phyloP scores from a whole-genome alignment of 2,888 invertebrate genomes.

The Hirtodrosophila trivittata region DNA sequence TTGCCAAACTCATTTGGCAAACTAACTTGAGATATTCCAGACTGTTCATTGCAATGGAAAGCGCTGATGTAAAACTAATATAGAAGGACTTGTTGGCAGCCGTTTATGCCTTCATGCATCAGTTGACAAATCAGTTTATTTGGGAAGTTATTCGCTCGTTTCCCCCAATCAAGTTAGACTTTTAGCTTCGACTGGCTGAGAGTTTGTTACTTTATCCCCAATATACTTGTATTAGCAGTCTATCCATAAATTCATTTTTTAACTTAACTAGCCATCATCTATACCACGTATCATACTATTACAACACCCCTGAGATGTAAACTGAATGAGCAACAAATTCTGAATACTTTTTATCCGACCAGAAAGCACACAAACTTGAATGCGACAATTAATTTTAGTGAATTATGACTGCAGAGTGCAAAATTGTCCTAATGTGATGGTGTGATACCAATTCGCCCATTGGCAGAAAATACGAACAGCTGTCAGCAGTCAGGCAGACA shows the following conservation, averaged over 20 bases:
- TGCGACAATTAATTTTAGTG: conserved; percentile 77
- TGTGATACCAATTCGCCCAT: conserved; percentile 43
- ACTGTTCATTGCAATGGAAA: conserved; percentile 36
- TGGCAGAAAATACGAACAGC: conserved; percentile 65
- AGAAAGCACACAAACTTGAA: conserved; percentile 57
- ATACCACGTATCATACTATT: conserved; percentile 20
- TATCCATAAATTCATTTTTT: too few relatives aligned
- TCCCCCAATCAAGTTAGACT: too few relatives aligned
- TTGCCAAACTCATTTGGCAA: conserved; percentile 54
- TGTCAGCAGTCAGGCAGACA: conserved; percentile 44
- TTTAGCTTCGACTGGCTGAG: too few relatives aligned
- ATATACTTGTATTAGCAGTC: too few relatives aligned
- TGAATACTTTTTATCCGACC: conserved; percentile 12
- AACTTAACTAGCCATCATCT: conserved; percentile 22
- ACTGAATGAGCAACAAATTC: conserved; percentile 14
- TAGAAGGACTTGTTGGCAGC: too few relatives aligned
- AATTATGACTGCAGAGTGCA: conserved; percentile 72
- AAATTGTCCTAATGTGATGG: conserved; percentile 72
- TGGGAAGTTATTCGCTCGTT: too few relatives aligned
- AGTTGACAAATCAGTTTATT: too few relatives aligned
- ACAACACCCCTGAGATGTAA: conserved; percentile 25
- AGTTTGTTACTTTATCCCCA: too few relatives aligned
- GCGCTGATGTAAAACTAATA: conserved; percentile 9
- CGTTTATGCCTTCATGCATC: too few relatives aligned
- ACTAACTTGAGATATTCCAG: conserved; percentile 20